phyloP scores from a whole-genome alignment of 2,113 vertebrate genomes.

The Scatophagus argus region DNA sequence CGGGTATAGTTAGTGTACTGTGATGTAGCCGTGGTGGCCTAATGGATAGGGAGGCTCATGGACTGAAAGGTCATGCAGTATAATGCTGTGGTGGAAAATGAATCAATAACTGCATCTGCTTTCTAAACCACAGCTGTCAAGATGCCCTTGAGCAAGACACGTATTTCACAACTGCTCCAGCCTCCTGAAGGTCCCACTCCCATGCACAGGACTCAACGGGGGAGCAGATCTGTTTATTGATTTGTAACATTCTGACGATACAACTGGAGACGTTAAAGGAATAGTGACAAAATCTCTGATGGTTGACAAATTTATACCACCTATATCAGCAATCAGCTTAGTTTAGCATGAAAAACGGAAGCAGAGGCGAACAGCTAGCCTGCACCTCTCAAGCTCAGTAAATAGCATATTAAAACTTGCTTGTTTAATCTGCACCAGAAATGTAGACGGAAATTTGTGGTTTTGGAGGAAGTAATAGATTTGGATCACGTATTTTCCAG shows the following conservation, averaged over 20 bases:
- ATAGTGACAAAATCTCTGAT: neutral
- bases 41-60: constrained; percentile 26
- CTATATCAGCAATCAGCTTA: neutral
- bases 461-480: neutral
- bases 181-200: too few species aligned
- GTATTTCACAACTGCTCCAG: constrained; percentile 7
- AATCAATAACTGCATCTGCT: constrained; percentile 23
- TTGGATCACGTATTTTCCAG: neutral
- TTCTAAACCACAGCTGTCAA: constrained; percentile 26
- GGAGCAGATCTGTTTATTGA: neutral
- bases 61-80: constrained; percentile 13
- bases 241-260: too few species aligned
- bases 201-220: too few species aligned
- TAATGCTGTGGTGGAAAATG: constrained; percentile 9
- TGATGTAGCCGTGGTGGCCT: neutral
- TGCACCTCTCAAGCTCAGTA: neutral
- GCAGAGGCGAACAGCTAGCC: neutral
- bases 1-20: neutral
- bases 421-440: neutral
- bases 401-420: neutral
- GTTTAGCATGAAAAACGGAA: neutral
- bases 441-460: neutral
- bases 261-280: too few species aligned
- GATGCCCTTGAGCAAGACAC: constrained; percentile 36
- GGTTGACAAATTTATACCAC: neutral